Conservation (phyloP, 2,113 vertebrate genomes). For the Drymodes brunneopygia region DNA sequence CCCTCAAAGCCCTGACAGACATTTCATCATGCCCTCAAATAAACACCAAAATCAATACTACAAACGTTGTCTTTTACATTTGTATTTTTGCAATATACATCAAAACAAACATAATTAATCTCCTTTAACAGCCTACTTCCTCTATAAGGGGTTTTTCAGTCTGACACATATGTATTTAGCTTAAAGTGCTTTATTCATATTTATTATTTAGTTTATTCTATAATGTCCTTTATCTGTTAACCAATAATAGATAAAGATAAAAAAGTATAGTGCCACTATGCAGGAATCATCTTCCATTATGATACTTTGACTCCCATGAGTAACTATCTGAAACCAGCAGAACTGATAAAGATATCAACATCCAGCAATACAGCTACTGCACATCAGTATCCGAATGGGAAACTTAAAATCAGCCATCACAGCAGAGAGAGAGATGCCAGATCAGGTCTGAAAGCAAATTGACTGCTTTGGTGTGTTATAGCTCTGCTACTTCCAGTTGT, state of each 20-base stretch:
- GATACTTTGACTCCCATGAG: neutral
- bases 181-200: neutral
- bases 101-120: neutral
- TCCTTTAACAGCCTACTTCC: neutral
- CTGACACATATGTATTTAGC: neutral
- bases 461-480: neutral
- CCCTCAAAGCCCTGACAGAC: neutral
- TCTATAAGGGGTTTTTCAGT: neutral
- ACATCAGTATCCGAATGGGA: accelerated
- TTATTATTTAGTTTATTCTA: neutral
- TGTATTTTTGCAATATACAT: neutral
- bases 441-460: neutral
- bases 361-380: neutral
- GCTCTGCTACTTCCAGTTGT: neutral
- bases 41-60: neutral
- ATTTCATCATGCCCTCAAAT: neutral
- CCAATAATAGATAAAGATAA: neutral
- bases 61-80: neutral
- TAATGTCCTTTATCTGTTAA: neutral
- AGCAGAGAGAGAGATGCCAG: neutral
- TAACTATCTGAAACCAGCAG: neutral
- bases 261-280: neutral
- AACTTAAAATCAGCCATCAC: neutral
- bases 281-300: neutral
- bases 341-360: neutral